phyloP scores from a whole-genome alignment of 2,797 vertebrate species.

The Cebuella pygmaea region DNA sequence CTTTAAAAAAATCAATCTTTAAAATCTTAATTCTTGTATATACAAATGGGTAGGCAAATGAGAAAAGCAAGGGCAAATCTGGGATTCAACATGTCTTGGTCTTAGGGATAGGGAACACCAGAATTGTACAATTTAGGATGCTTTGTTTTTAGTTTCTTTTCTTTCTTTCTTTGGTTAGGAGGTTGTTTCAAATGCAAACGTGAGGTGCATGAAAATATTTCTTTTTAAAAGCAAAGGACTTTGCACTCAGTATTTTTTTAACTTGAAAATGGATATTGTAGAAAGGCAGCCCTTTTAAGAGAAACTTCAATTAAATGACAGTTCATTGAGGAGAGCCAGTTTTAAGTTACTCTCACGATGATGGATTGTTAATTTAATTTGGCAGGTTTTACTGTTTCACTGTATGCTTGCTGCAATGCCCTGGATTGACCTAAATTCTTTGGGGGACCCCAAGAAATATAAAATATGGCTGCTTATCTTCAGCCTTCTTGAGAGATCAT shows the following conservation, averaged over 20 bases:
- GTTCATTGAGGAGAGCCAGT: slow-evolving; percentile 58
- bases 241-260: slow-evolving; percentile 61
- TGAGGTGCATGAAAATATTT: slow-evolving; percentile 68
- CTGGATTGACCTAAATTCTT: slow-evolving; percentile 63
- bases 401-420: slow-evolving; percentile 52
- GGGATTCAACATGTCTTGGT: not conserved
- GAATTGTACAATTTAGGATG: not conserved
- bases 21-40: slow-evolving; percentile 6
- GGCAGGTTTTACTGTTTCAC: slow-evolving; percentile 73
- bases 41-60: not conserved
- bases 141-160: not conserved
- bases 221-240: slow-evolving; percentile 73
- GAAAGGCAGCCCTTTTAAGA: slow-evolving; percentile 66
- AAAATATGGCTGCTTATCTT: slow-evolving; percentile 59
- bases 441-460: slow-evolving; percentile 50
- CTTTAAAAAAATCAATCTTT: slow-evolving; percentile 45
- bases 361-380: slow-evolving; percentile 71
- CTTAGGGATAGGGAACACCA: not conserved
- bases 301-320: slow-evolving; percentile 74
- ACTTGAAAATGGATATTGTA: slow-evolving; percentile 74
- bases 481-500: slow-evolving; percentile 16
- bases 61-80: not conserved
- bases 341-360: slow-evolving; percentile 70
- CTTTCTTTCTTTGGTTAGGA: slow-evolving; percentile 18
- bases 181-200: slow-evolving; percentile 64